A percentile compares a stretch with the other conserved stretches of the same genome.
Evolutionary conservation across 1,140 invertebrate species (phyloP).

Genomic region (Hycleus cichorii): DNA sequence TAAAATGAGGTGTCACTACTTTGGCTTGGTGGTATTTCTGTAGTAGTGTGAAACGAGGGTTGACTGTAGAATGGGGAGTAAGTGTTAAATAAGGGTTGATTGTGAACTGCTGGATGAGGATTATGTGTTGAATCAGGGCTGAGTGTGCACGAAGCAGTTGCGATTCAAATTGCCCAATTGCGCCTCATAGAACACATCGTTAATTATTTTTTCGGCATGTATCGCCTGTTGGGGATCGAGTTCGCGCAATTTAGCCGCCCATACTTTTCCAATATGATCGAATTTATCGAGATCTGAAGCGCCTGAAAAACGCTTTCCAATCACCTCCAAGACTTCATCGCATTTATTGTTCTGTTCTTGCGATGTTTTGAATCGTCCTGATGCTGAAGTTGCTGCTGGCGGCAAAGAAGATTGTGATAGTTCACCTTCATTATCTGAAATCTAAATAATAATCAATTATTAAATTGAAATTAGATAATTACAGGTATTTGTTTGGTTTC

Average conservation of each 20-base stretch:
- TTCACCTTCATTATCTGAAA: too few relatives aligned
- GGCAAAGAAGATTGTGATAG: neutral
- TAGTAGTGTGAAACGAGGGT: too few relatives aligned
- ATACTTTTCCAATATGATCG: slow-evolving; percentile 7
- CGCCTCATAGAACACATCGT: slow-evolving; percentile 7
- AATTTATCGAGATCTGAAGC: neutral
- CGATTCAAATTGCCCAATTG: neutral
- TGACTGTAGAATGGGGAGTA: too few relatives aligned
- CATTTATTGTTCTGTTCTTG: slow-evolving; percentile 4
- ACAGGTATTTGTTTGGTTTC: slow-evolving; percentile 1
- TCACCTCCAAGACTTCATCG: slow-evolving; percentile 11
- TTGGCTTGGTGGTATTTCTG: too few relatives aligned
- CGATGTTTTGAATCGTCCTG: slow-evolving; percentile 2
- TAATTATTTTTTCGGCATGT: slow-evolving; percentile 8
- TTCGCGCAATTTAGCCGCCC: slow-evolving; percentile 5
- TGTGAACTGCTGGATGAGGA: neutral
- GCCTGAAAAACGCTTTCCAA: neutral
- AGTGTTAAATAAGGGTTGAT: neutral
- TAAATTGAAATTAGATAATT: too few relatives aligned
- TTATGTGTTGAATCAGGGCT: neutral
- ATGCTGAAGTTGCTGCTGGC: neutral
- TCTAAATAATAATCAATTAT: too few relatives aligned
- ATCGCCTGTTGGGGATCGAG: neutral
- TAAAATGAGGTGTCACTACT: too few relatives aligned
- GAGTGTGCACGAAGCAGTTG: neutral